Base-by-base conservation (phyloP, 2,113 vertebrate genomes). In the Entelurus aequoreus region DNA sequence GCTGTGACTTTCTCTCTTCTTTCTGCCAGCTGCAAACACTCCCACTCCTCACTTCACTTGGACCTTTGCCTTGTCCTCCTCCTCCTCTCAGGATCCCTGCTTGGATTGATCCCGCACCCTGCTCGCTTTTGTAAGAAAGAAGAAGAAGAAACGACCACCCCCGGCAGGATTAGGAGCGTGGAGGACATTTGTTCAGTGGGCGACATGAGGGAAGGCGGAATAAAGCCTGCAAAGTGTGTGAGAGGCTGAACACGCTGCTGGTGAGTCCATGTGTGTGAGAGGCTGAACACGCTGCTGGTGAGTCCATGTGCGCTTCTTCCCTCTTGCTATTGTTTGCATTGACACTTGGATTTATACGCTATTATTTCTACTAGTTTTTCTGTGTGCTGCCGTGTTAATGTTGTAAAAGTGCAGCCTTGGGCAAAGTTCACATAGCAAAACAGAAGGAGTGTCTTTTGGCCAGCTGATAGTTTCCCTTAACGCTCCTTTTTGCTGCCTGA, bases 371-470 rank as follows among this genome's bases (percentile, higher is more conserved):
- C 6, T 7, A 28, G 28, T 28, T 28, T 1, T 42, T 42, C 40
- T n/a, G 1, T 10, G 7, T 46, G 42, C 12, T 46, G 42, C 4
- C 13, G 55, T 48, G 12, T 55, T 38, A 54, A 37, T 57, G 40
- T 65, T 44, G 35, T 74, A 60, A 65, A 79, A 77, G 70, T 69
- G 78, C 67, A 74, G 71, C 79, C 78, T 70, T 75, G 79, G 73
- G 68, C 65, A 85, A 87, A 87, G 85, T 87, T 84, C 81, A 84
- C 75, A 72, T 77, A 78, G 63, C 66, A 75, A 77, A 85, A 79
- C 67, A 76, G 80, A 86, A 82, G 71, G 28, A 58, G 73, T 63
- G 74, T 37, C 52, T 81, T 64, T 28, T 79, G 60, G 65, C 68
- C n/a, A n/a, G n/a, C n/a, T n/a, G n/a, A n/a, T n/a, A n/a, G n/a